Evolutionary conservation across 2,888 invertebrate genomes (phyloP).

Genomic region (Eilema griseolum): DNA sequence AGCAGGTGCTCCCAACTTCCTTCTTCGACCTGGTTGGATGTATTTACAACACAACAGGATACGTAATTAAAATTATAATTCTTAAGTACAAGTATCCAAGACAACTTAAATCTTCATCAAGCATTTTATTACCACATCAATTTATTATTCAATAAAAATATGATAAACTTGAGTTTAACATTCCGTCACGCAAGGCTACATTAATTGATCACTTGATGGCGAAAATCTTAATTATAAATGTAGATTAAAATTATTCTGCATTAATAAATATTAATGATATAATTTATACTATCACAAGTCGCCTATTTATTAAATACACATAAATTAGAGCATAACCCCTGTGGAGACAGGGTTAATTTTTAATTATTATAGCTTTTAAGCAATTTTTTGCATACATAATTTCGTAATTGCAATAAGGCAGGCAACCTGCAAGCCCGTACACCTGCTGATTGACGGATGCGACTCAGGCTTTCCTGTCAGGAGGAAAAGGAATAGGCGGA

Average conservation of each 20-base stretch:
- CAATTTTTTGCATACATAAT: slow-evolving; percentile 2
- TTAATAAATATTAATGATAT: slow-evolving; percentile 35
- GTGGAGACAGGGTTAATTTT: slow-evolving; percentile 17
- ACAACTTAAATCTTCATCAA: slow-evolving; percentile 4
- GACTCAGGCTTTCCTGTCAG: too few relatives aligned
- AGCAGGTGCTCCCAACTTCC: background rate
- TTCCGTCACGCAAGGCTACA: slow-evolving; percentile 8
- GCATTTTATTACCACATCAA: background rate
- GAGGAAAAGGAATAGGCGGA: too few relatives aligned
- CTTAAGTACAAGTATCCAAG: background rate
- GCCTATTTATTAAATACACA: slow-evolving; percentile 28
- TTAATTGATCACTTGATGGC: slow-evolving; percentile 1
- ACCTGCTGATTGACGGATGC: too few relatives aligned
- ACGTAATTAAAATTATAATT: background rate
- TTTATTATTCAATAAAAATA: slow-evolving; percentile 12
- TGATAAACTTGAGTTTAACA: slow-evolving; percentile 14
- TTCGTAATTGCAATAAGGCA: background rate
- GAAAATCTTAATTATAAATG: slow-evolving; percentile 38
- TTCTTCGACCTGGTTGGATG: background rate
- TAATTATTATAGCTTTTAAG: slow-evolving; percentile 1
- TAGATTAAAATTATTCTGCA: slow-evolving; percentile 31
- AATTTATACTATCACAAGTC: slow-evolving; percentile 29
- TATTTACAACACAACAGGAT: background rate
- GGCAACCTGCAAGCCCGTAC: background rate
- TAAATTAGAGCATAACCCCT: slow-evolving; percentile 34